Evolutionary conservation across 2,888 invertebrate genomes (phyloP), one percentile per base, ranked within the genome.

Genomic region (Parnassius glacialis): DNA sequence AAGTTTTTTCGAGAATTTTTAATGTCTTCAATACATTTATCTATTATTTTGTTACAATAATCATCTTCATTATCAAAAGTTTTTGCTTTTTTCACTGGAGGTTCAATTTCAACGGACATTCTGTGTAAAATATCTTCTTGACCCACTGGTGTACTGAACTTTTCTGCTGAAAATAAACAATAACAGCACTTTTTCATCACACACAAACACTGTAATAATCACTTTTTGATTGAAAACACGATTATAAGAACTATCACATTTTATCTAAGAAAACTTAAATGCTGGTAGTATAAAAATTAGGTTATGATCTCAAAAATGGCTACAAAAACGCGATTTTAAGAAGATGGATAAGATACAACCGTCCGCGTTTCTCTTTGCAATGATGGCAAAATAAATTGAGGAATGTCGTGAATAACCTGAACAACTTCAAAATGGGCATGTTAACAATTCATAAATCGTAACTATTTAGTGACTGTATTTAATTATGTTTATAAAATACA

Each of bases 131-230:
- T 9, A 63, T 66, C 65, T 68, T 65, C 47, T 43, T 59, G 45
- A 62, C 57, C 59, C 61, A 50, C 60, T 58, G 52, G 59, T 56
- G 68, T 59, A 72, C 65, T 64, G 52, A 64, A 62, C 65, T 66
- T 64, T 53, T 62, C 64, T 58, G 66, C 89, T 89, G 90, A 78
- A 90, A 89, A 79, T 69, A 88, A 73, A 84, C 67, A 87, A 84
- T 67, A 76, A 81, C 74, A 78, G 76, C 78, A 81, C 83, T 80
- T 72, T 84, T 84, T 85, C 83, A 83, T 81, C 74, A 79, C 74
- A 42, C 44, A 79, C 81, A 80, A 78, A 20, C 20, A 34, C 34
- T 78, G 74, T 61, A 64, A 53, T 58, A 58, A 52, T 62, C 70
- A 70, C 68, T 70, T 67, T 57, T 52, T 45, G 11, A 34, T 34